These are phyloP conservation scores for Acromyrmex heyeri DNA, from an alignment of 1,140 invertebrate species.

Conservation along the genomic window DNA sequence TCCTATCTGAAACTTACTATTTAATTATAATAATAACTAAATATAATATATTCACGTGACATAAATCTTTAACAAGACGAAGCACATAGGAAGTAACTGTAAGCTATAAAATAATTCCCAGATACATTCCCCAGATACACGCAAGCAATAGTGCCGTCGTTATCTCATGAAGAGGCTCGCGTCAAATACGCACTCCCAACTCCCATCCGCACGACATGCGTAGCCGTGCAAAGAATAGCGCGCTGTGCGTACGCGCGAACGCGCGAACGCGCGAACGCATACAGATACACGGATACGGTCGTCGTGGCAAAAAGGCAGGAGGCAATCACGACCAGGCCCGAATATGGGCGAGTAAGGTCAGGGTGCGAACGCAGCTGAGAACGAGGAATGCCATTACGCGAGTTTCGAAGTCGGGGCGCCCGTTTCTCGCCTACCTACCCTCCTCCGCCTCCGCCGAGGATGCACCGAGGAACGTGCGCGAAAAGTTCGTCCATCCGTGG, in stretches of 20 bases:
- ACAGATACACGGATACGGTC: slow-evolving; percentile 71
- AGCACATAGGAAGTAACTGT: slow-evolving; percentile 29
- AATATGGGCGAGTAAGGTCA: slow-evolving; percentile 85
- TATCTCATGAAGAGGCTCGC: slow-evolving; percentile 37
- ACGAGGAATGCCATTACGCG: slow-evolving; percentile 84
- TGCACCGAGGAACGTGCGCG: slow-evolving; percentile 39
- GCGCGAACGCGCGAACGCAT: slow-evolving; percentile 55
- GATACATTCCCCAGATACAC: slow-evolving; percentile 26
- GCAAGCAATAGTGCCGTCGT: slow-evolving; percentile 31
- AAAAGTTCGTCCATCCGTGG: slow-evolving; percentile 34
- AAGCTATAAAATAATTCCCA: slow-evolving; percentile 9
- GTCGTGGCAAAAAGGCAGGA: slow-evolving; percentile 81
- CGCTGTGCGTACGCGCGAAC: slow-evolving; percentile 15
- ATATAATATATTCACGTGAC: background rate
- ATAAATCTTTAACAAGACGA: slow-evolving; percentile 9
- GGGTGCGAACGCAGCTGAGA: slow-evolving; percentile 81
- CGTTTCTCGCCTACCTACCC: slow-evolving; percentile 34
- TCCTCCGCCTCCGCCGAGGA: background rate
- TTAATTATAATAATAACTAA: slow-evolving; percentile 14
- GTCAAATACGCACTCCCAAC: slow-evolving; percentile 35
- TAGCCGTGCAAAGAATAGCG: slow-evolving; percentile 49
- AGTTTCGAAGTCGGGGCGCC: slow-evolving; percentile 74
- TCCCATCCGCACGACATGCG: slow-evolving; percentile 24
- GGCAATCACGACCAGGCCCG: slow-evolving; percentile 83
- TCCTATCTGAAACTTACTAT: background rate